phyloP scores from a whole-genome alignment of 92 coral and sea anemone species.

The Desmophyllum pertusum region DNA sequence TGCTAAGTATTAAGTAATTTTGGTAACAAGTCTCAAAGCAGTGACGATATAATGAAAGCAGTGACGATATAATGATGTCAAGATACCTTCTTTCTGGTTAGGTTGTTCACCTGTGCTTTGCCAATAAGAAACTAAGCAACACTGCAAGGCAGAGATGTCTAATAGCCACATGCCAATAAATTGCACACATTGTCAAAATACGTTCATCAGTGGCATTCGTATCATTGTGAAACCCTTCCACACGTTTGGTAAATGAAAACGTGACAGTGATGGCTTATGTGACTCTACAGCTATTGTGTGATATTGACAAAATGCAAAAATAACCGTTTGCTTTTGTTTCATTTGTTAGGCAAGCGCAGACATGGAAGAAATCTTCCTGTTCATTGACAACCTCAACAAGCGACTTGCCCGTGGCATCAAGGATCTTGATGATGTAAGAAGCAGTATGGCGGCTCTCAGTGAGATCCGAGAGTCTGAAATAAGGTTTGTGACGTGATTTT shows the following conservation, averaged over 20 bases:
- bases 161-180: not conserved
- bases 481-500: slow-evolving; percentile 74
- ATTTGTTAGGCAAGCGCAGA: slow-evolving; percentile 92
- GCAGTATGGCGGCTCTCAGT: slow-evolving; percentile 96
- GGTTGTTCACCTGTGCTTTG: not conserved
- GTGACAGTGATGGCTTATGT: not conserved
- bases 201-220: not conserved
- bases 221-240: not conserved
- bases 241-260: not conserved
- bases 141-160: not conserved
- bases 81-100: not conserved
- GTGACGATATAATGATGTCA: not conserved
- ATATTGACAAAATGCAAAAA: not conserved
- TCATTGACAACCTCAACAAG: slow-evolving; percentile 92
- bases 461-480: slow-evolving; percentile 98
- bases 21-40: too few relatives aligned
- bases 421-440: slow-evolving; percentile 97
- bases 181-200: not conserved
- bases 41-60: too few relatives aligned
- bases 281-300: not conserved
- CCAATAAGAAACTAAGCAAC: not conserved
- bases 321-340: not conserved
- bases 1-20: too few relatives aligned
- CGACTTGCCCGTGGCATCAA: slow-evolving; percentile 91
- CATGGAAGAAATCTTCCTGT: slow-evolving; percentile 97